Evolutionary conservation across 1,140 invertebrate species (phyloP).

Genomic region (Rhopalosiphum maidis): DNA sequence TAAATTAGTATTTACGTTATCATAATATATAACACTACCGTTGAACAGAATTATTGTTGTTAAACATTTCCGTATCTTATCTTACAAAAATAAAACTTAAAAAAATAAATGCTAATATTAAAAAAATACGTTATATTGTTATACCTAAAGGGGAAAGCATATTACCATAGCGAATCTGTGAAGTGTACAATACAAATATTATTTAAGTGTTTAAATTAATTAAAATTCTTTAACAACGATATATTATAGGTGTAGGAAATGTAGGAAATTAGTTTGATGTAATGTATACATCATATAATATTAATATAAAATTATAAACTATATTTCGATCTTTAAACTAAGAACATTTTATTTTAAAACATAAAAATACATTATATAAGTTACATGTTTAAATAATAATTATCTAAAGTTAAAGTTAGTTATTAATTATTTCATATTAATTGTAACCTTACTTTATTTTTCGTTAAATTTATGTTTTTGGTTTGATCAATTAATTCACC

Average conservation of each 20-base stretch:
- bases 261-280: not conserved
- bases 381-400: not conserved
- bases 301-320: not conserved
- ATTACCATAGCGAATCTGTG: not conserved
- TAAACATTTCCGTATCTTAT: not conserved
- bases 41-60: not conserved
- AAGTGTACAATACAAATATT: not conserved
- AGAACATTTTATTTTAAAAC: no score
- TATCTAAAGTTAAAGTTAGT: not conserved
- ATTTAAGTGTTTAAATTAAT: not conserved
- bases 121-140: not conserved
- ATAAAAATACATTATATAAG: not conserved
- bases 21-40: not conserved
- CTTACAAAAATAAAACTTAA: not conserved
- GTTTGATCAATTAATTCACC: constrained; percentile 2
- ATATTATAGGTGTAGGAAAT: not conserved
- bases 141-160: not conserved
- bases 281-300: not conserved
- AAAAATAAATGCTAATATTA: not conserved
- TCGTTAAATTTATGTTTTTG: not conserved
- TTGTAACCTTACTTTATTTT: not conserved
- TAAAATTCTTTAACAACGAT: not conserved
- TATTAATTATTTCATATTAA: not conserved
- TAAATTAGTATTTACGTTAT: not conserved
- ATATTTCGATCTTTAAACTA: not conserved